Base-by-base conservation (phyloP, 2,888 invertebrate species). In the Bembecia ichneumoniformis region DNA sequence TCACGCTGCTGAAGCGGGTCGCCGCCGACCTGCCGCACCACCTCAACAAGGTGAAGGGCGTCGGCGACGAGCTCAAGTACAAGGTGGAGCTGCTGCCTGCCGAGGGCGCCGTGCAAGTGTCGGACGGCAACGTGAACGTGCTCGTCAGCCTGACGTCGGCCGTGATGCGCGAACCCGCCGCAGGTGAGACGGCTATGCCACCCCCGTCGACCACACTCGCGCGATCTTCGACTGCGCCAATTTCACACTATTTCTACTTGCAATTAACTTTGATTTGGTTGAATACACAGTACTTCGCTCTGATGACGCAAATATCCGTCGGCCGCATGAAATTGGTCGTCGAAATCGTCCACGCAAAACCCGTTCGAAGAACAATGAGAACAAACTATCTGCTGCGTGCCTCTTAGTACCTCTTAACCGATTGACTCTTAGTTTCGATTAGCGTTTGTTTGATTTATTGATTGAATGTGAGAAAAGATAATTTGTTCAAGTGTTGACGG, bases 131-230 rank as follows among this genome's bases (percentile, higher is more conserved):
- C 48, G 93, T 95, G 51, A 90, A 90, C 49, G 97, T 98, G 57
- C 92, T 93, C 57, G 94, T 98, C 55, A 94, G 95, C 55, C 90
- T 98, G 55, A 98, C 98, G 48, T 97, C 98, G 56, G 97, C 97
- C 46, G 89, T 97, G 49, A 93, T 98, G 91, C 91, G 98, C 54
- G 97, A 97, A 78, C 90, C 93, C 78, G 63, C 76, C 58, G 91
- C 91, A 91, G 68, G 84, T 76, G 59, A 40, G 5, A 10, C 44
- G 4, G 3, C 43, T 7, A 5, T n/a, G 4, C 50, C 16, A 34
- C 44, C 1, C 35, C 36, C 47, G 46, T 51, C 47, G 46, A 36
- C 52, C 48, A 45, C 52, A 52, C 45, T 47, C 47, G 49, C 44
- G 53, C 58, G 68, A 68, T 66, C 58, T 59, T 71, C 73, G 73